Evolutionary conservation across 2,797 vertebrate species (phyloP).

Genomic region (Coregonus sp.): DNA sequence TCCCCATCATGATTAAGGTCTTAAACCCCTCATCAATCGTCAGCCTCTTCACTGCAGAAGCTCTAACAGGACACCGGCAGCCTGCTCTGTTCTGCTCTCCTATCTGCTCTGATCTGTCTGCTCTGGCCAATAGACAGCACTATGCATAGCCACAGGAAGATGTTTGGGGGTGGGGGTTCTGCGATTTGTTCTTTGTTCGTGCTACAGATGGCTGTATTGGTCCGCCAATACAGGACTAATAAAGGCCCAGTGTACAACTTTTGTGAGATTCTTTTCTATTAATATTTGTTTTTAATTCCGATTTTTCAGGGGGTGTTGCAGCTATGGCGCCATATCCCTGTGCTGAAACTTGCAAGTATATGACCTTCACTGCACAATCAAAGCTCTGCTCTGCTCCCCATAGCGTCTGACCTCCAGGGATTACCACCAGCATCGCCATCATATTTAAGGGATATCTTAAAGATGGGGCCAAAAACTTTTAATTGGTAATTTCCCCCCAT

Average conservation of each 20-base stretch:
- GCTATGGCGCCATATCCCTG: slow-evolving; percentile 27
- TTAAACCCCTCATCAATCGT: slow-evolving; percentile 53
- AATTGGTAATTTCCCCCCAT: slow-evolving; percentile 50
- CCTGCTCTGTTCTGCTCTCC: background rate
- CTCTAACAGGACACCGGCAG: background rate
- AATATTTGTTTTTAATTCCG: too few species aligned
- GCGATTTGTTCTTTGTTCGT: too few species aligned
- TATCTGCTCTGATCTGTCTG: slow-evolving; percentile 9
- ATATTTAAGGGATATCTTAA: slow-evolving; percentile 21
- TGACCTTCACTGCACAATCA: slow-evolving; percentile 45
- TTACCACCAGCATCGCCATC: slow-evolving; percentile 20
- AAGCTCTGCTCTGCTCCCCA: background rate
- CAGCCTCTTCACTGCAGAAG: slow-evolving; percentile 14
- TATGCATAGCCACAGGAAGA: too few species aligned
- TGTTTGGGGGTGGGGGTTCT: too few species aligned
- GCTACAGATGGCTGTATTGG: too few species aligned
- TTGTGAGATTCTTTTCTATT: too few species aligned
- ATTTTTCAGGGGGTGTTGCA: too few species aligned
- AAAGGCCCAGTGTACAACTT: too few species aligned
- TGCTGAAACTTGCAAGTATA: slow-evolving; percentile 37
- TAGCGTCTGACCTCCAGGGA: slow-evolving; percentile 11
- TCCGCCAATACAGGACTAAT: too few species aligned
- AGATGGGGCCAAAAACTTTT: slow-evolving; percentile 48
- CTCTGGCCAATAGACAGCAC: slow-evolving; percentile 39
- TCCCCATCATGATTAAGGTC: slow-evolving; percentile 47